Percentiles rank a stretch among this genome's conserved stretches.
These are phyloP conservation scores for Platichthys flesus DNA, from an alignment of 2,113 vertebrate genomes.

Conservation along the genomic window DNA sequence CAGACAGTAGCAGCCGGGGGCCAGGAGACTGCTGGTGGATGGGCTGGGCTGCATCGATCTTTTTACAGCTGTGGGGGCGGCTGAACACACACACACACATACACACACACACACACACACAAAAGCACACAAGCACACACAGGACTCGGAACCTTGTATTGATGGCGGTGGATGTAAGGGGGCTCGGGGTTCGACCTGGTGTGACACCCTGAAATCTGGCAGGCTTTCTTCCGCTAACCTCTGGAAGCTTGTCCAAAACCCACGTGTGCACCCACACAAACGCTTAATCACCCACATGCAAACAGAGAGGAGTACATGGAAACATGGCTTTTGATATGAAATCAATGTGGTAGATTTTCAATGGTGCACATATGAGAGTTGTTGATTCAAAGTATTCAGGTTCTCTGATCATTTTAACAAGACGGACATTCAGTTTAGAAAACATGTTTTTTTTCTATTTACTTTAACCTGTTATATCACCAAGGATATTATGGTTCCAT, in stretches of 20 bases:
- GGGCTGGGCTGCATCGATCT: conserved; percentile 76
- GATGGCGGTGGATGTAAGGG: conserved; percentile 52
- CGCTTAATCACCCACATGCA: conserved; percentile 29
- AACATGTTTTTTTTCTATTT: too few relatives aligned
- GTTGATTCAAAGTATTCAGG: conserved; percentile 1
- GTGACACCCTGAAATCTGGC: conserved; percentile 54
- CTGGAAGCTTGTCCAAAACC: conserved; percentile 45
- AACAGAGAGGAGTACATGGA: conserved; percentile 2
- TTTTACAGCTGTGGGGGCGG: conserved; percentile 77
- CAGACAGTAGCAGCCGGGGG: conserved; percentile 76
- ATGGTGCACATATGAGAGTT: neutral
- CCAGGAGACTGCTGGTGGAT: conserved; percentile 74
- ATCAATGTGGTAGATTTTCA: neutral
- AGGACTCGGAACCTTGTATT: conserved; percentile 56
- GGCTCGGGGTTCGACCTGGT: conserved; percentile 47
- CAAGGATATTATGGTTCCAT: too few relatives aligned
- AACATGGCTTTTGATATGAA: conserved; percentile 13
- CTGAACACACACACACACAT: conserved; percentile 42
- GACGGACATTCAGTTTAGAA: too few relatives aligned
- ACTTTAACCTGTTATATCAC: too few relatives aligned
- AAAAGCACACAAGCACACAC: conserved; percentile 1
- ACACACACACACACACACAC: conserved; percentile 16
- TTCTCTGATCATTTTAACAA: neutral
- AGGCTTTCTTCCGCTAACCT: conserved; percentile 49
- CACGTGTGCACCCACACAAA: conserved; percentile 39